A percentile compares a stretch with the other conserved stretches of the same genome.
Evolutionary conservation across 2,888 invertebrate genomes (phyloP).

Genomic region (Melipona bicolor): DNA sequence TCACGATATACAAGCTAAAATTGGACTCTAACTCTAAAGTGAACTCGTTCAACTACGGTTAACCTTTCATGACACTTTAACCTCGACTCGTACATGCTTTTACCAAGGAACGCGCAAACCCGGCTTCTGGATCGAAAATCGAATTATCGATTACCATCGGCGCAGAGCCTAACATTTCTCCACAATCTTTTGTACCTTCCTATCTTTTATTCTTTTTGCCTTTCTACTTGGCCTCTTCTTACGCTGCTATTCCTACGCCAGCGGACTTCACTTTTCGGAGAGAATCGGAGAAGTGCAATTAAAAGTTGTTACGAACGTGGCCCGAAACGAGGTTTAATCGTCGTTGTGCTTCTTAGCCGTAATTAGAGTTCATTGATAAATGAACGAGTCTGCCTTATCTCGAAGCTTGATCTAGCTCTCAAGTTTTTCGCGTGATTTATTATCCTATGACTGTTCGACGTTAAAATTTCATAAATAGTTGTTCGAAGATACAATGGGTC

Average conservation of each 20-base stretch:
- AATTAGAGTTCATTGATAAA: constrained; percentile 69
- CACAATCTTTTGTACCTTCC: constrained; percentile 34
- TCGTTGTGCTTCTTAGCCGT: constrained; percentile 57
- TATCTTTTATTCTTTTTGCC: constrained; percentile 25
- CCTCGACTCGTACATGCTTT: constrained; percentile 57
- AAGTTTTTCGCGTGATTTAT: constrained; percentile 28
- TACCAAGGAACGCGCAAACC: constrained; percentile 41
- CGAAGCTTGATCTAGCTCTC: constrained; percentile 28
- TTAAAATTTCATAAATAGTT: background rate
- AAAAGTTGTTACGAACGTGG: constrained; percentile 74
- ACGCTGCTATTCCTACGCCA: constrained; percentile 12
- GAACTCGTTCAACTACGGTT: constrained; percentile 79
- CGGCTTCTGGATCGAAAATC: constrained; percentile 55
- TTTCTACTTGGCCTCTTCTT: constrained; percentile 23
- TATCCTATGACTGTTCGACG: background rate
- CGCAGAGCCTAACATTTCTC: constrained; percentile 31
- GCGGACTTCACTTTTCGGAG: constrained; percentile 48
- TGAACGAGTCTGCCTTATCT: constrained; percentile 45
- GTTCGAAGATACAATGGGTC: background rate
- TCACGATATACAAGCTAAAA: constrained; percentile 69
- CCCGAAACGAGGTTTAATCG: constrained; percentile 63
- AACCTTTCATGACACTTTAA: constrained; percentile 80
- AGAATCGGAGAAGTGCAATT: constrained; percentile 77
- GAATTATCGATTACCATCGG: constrained; percentile 68
- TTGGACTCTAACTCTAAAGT: constrained; percentile 76